phyloP scores from a whole-genome alignment of 2,888 invertebrate species.

The Melipona beecheii region DNA sequence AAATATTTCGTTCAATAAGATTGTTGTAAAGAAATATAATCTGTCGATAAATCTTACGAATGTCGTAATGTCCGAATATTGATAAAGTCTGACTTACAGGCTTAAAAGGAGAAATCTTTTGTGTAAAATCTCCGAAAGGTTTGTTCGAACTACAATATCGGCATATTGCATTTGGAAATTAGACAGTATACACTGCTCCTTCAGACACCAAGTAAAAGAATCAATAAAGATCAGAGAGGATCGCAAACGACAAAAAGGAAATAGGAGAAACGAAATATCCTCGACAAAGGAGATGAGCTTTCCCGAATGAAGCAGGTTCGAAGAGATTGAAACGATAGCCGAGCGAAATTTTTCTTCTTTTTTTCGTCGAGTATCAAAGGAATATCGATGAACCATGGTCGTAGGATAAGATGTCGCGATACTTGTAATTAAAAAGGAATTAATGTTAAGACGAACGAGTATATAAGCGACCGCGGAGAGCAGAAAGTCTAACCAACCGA shows the following conservation, averaged over 20 bases:
- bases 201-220: background rate
- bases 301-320: constrained; percentile 18
- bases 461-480: background rate
- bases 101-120: background rate
- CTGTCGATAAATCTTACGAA: no score
- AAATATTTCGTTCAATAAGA: no score
- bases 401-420: constrained; percentile 23
- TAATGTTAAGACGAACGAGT: constrained; percentile 7
- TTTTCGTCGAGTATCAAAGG: constrained; percentile 21
- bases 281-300: constrained; percentile 16
- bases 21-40: no score
- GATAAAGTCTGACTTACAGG: no score
- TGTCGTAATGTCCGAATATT: no score
- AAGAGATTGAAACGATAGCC: constrained; percentile 24
- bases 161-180: background rate
- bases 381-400: constrained; percentile 35
- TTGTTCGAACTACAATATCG: background rate
- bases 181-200: background rate
- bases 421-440: constrained; percentile 49
- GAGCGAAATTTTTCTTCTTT: constrained; percentile 18
- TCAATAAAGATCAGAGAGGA: constrained; percentile 17
- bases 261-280: constrained; percentile 15
- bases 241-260: background rate
- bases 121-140: background rate
- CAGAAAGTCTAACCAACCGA: constrained; percentile 11